Evolutionary conservation across 2,888 invertebrate species (phyloP).

Genomic region (Melipona bicolor): DNA sequence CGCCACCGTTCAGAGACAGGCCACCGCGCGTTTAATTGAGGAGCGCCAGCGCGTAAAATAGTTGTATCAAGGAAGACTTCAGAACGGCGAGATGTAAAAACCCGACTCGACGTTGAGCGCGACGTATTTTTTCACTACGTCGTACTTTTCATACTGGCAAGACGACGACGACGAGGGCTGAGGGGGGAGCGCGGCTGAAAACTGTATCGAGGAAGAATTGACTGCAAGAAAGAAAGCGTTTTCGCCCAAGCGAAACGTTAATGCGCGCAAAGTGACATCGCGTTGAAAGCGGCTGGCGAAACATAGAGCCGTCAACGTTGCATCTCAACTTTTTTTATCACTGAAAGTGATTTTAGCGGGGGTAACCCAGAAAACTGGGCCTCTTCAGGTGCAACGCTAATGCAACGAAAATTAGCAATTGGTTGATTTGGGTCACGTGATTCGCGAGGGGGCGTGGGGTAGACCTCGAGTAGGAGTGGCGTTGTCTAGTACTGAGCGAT

Average conservation of each 20-base stretch:
- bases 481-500: no score
- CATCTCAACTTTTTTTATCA: not conserved
- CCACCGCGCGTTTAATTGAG: slow-evolving; percentile 43
- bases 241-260: not conserved
- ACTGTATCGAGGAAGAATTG: slow-evolving; percentile 13
- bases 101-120: no score
- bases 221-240: not conserved
- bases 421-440: no score
- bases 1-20: not conserved
- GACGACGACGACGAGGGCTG: not conserved
- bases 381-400: no score
- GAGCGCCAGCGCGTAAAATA: slow-evolving; percentile 31
- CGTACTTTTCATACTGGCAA: not conserved
- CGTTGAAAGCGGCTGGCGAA: not conserved
- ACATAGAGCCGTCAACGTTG: not conserved
- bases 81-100: not conserved
- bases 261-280: not conserved
- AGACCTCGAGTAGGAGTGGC: no score
- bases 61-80: slow-evolving; percentile 14
- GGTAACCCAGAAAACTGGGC: no score
- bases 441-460: no score
- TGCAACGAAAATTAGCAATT: no score
- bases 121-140: not conserved
- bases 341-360: no score
- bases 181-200: no score